Percentiles rank a stretch among this genome's conserved stretches.
These are phyloP conservation scores for Ptychobarbus kaznakovi DNA, from an alignment of 2,797 vertebrate genomes.

Conservation along the genomic window DNA sequence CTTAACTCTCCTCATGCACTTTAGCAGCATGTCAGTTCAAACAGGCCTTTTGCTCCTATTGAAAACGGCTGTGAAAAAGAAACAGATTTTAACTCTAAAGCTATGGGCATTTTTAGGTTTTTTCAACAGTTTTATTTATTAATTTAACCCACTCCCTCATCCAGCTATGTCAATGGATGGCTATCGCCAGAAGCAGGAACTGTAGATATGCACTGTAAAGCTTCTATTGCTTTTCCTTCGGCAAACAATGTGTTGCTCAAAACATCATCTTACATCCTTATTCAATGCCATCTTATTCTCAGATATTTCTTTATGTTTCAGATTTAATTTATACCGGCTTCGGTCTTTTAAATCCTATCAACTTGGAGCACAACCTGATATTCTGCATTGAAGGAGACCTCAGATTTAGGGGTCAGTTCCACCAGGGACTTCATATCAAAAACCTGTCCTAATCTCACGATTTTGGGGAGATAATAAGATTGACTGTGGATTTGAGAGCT, in stretches of 20 bases:
- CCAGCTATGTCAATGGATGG: neutral
- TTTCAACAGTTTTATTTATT: slow-evolving; percentile 5
- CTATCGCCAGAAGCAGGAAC: neutral
- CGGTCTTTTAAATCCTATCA: neutral
- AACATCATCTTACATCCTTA: neutral
- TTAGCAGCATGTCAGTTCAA: slow-evolving; percentile 77
- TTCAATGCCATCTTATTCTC: neutral
- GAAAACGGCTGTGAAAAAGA: slow-evolving; percentile 61
- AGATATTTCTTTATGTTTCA: slow-evolving; percentile 2
- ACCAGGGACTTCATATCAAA: slow-evolving; percentile 26
- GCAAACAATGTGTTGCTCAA: neutral
- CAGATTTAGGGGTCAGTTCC: slow-evolving; percentile 9
- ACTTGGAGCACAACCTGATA: slow-evolving; percentile 15
- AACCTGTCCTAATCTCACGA: slow-evolving; percentile 30
- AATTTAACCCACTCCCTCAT: slow-evolving; percentile 24
- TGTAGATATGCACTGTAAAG: neutral
- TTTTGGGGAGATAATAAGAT: slow-evolving; percentile 30
- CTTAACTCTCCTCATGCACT: slow-evolving; percentile 83
- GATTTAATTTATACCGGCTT: neutral
- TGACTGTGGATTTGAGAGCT: slow-evolving; percentile 24
- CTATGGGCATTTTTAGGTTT: neutral
- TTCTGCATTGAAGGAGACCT: neutral
- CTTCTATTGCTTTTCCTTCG: neutral
- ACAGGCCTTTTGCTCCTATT: slow-evolving; percentile 73
- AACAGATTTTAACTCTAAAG: slow-evolving; percentile 45